Evolutionary conservation across 2,888 invertebrate species (phyloP), one percentile per base, ranked within the genome.

Genomic region (Pseudanteris insignis): DNA sequence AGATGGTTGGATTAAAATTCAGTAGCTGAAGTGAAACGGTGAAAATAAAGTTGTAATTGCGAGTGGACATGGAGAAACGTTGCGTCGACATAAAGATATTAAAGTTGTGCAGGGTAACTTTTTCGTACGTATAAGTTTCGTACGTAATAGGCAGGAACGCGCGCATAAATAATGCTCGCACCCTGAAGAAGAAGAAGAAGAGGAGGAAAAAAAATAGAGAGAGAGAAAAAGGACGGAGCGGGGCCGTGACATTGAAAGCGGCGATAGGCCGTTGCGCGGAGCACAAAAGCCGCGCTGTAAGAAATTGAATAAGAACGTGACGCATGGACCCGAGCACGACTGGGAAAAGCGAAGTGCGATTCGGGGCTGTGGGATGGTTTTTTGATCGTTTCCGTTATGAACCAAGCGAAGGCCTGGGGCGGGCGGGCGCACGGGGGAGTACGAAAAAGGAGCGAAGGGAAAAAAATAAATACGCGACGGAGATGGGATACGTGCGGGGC

Each of bases 401-500:
- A 53, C 51, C 51, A 36, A 30, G 41, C 51, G 41, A 34, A 47
- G 44, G 30, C 18, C 18, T 14, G 26, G 33, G 9, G 28, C 33
- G 43, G 43, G 36, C 24, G 26, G 51, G 33, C 24, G 37, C 13
- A 25, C 36, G 12, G 12, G 29, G 29, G 34, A 43, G 38, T n/a
- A n/a, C n/a, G n/a, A n/a, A n/a, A n/a, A n/a, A 18, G 26, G 50
- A 33, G 21, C 26, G 26, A 26, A 4, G 26, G 8, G 43, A 24
- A n/a, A 57, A 57, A 48, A 48, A 47, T 41, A 47, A 55, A 55
- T 46, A 55, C 32, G 38, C 18, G 7, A 38, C 32, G 38, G 44
- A 63, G 54, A 58, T 62, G 53, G 62, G 47, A 55, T 54, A 63
- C 57, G 64, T 61, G 57, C 54, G 57, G 54, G 40, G 64, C 54